These are phyloP conservation scores for Hippopotamyrus pictus DNA, from an alignment of 2,797 vertebrate genomes.

Conservation along the genomic window DNA sequence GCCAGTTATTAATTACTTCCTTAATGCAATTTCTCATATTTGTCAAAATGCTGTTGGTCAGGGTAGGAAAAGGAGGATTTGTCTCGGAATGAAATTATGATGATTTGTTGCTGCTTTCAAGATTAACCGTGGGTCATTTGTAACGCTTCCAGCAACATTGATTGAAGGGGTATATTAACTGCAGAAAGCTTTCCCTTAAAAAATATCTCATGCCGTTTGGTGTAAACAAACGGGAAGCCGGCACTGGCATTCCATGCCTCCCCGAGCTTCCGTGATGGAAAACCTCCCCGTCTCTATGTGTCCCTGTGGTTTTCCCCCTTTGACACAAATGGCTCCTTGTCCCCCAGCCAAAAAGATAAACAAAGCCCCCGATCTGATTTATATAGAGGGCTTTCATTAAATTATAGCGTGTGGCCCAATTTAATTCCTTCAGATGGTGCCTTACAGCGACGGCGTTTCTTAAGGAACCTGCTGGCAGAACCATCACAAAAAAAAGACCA, in stretches of 20 bases:
- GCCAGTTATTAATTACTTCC: slow-evolving; percentile 29
- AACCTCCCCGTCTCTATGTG: not conserved
- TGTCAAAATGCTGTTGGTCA: slow-evolving; percentile 24
- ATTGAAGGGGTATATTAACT: slow-evolving; percentile 36
- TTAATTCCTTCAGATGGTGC: slow-evolving; percentile 25
- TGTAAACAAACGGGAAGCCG: slow-evolving; percentile 25
- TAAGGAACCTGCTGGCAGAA: not conserved
- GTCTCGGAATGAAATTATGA: slow-evolving; percentile 33
- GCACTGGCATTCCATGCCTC: not conserved
- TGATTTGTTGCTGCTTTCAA: slow-evolving; percentile 42
- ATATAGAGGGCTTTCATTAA: slow-evolving; percentile 58
- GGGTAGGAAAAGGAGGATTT: slow-evolving; percentile 26
- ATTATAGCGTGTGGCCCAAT: slow-evolving; percentile 46
- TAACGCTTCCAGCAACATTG: slow-evolving; percentile 32
- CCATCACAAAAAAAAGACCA: not conserved
- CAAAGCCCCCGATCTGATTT: slow-evolving; percentile 62
- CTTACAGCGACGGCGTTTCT: not conserved
- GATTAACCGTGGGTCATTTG: slow-evolving; percentile 40
- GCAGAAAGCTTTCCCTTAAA: slow-evolving; percentile 32
- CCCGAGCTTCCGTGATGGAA: slow-evolving; percentile 14
- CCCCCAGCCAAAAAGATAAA: slow-evolving; percentile 58
- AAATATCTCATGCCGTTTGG: slow-evolving; percentile 34
- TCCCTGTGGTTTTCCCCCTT: slow-evolving; percentile 3
- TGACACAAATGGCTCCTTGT: slow-evolving; percentile 48
- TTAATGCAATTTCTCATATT: slow-evolving; percentile 16